A percentile compares a stretch with the other conserved stretches of the same genome.
These are phyloP conservation scores for Myotis vivesi DNA, from an alignment of 2,797 vertebrate genomes.

Conservation along the genomic window DNA sequence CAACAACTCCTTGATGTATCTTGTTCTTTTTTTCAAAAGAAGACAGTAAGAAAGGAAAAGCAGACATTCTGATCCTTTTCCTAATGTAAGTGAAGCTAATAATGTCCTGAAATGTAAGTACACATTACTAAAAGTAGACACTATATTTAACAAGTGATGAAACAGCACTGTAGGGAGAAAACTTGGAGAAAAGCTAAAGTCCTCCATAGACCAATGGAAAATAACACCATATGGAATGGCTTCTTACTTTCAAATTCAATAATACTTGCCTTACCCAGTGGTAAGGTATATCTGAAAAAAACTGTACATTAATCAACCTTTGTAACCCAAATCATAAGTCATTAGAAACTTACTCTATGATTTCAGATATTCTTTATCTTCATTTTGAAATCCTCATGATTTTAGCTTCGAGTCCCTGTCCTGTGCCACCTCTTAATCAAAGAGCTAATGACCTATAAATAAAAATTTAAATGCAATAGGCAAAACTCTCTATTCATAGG, in stretches of 20 bases:
- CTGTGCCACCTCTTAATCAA: constrained; percentile 1
- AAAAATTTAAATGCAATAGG: constrained; percentile 23
- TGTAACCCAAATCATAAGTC: not conserved
- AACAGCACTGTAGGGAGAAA: not conserved
- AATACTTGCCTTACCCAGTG: not conserved
- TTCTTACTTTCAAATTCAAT: constrained; percentile 16
- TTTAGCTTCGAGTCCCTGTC: constrained; percentile 6
- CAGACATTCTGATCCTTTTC: not conserved
- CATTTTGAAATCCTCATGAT: constrained; percentile 40
- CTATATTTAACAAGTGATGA: not conserved
- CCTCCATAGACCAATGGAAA: not conserved
- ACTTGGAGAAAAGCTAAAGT: not conserved
- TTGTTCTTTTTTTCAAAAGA: not conserved
- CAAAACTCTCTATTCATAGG: constrained; percentile 31
- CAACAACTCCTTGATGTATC: not conserved
- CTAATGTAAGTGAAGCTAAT: constrained; percentile 15
- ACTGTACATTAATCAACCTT: not conserved
- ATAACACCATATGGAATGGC: not conserved
- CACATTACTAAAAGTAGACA: constrained; percentile 8
- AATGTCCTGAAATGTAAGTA: constrained; percentile 19
- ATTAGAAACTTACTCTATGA: not conserved
- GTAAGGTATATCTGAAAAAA: not conserved
- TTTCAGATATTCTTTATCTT: constrained; percentile 10
- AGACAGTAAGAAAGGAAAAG: not conserved
- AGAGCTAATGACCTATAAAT: constrained; percentile 47